Evolutionary conservation across 2,888 invertebrate genomes (phyloP), one percentile per base, ranked within the genome.

Genomic region (Tenodera sinensis): DNA sequence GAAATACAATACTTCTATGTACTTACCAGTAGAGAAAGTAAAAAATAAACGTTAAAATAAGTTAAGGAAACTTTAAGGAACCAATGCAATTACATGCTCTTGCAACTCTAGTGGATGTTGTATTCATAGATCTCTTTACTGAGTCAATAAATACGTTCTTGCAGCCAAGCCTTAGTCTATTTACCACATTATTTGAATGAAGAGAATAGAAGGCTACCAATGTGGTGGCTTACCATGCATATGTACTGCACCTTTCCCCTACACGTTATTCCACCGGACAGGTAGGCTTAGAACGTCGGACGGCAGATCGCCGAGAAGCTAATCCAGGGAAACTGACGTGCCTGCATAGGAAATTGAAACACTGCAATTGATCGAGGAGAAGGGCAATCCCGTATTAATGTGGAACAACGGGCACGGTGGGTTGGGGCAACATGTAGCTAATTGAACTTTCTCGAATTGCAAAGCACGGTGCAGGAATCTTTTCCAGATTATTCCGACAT

Each of bases 321-420:
- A 71, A 71, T 71, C 54, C 54, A 71, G 54, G 54, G 54, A 71
- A 71, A 71, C 54, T 71, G 54, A 71, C 54, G 54, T 71, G 54
- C 54, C 54, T 82, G 87, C 87, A 83, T 82, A 87, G 87, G 87
- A 87, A 82, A 87, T 87, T 87, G 87, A 87, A 87, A 87, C 87
- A 87, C 87, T 87, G 87, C 34, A 87, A 87, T 34, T 87, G 87
- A 87, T 30, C 87, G 47, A 9, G 30, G 81, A 81, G 86, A 81
- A 86, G 86, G 81, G 86, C 28, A 54, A 86, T 86, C 54, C 54
- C 25, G 54, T 71, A 71, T 71, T 71, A 71, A 71, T 71, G 54
- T 71, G 54, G 54, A 15, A 71, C 54, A 71, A 71, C 54, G 54
- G 9, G 54, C 54, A 71, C 54, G 54, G 54, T 9, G 54, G 54